Evolutionary conservation across 2,797 vertebrate genomes (phyloP).

Genomic region (Anguilla pacifica): DNA sequence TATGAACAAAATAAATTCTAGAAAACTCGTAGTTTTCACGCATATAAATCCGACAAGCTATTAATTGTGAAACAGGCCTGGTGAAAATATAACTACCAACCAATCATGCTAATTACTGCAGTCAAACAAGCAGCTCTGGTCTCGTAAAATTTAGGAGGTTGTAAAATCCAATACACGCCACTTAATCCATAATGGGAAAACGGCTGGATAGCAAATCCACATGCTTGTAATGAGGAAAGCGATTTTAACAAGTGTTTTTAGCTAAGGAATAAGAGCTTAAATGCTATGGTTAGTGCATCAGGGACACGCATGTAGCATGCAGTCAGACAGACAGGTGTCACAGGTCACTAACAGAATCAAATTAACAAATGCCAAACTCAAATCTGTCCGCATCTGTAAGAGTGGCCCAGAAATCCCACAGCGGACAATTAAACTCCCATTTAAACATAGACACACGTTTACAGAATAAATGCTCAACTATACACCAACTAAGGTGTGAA

Average conservation of each 20-base stretch:
- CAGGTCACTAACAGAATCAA: background rate
- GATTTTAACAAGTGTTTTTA: background rate
- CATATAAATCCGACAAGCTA: background rate
- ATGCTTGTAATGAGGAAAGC: background rate
- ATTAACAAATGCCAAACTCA: background rate
- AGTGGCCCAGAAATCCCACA: background rate
- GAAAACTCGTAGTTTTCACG: background rate
- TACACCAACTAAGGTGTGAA: background rate
- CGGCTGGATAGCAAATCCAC: background rate
- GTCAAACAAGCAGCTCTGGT: background rate
- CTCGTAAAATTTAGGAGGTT: background rate
- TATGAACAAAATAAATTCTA: background rate
- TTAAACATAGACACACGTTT: background rate
- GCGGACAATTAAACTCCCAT: background rate
- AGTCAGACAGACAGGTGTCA: background rate
- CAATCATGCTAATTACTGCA: background rate
- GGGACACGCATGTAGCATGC: background rate
- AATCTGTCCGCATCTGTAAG: background rate
- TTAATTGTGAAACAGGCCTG: background rate
- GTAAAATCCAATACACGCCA: background rate
- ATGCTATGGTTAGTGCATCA: background rate
- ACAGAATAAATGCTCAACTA: background rate
- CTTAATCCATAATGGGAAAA: background rate
- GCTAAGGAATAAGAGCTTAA: background rate
- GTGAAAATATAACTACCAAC: background rate